Conservation (phyloP, 2,888 invertebrate genomes). For the Diplazon laetatorius region DNA sequence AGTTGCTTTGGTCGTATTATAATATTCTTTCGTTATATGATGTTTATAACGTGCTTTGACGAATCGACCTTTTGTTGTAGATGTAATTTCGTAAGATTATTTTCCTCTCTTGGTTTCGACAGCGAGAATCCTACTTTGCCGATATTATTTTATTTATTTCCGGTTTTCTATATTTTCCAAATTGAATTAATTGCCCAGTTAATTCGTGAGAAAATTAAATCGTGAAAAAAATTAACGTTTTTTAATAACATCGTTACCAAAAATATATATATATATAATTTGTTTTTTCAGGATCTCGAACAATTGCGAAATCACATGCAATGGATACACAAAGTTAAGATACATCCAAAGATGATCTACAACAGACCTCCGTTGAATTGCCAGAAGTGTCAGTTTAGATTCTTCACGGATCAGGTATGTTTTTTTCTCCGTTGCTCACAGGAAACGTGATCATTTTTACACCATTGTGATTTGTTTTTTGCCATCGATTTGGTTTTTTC, state of each 20-base stretch:
- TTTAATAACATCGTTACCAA: background rate
- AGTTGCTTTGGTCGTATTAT: no score
- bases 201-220: no score
- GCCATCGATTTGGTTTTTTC: background rate
- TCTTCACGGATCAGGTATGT: slow-evolving; percentile 92
- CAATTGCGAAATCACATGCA: slow-evolving; percentile 98
- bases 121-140: no score
- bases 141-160: no score
- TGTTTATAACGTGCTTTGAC: no score
- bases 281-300: slow-evolving; percentile 88
- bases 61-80: no score
- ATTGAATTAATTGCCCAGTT: no score
- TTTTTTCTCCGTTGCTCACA: background rate
- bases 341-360: slow-evolving; percentile 97
- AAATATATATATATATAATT: slow-evolving; percentile 8
- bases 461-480: background rate
- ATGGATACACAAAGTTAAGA: slow-evolving; percentile 98
- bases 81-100: no score
- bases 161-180: no score
- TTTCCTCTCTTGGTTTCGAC: no score
- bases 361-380: slow-evolving; percentile 97
- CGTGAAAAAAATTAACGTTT: background rate
- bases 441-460: background rate
- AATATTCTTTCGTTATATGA: no score
- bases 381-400: slow-evolving; percentile 97